Percentiles rank a stretch among this genome's conserved stretches.
These are phyloP conservation scores for Eufriesea mexicana DNA, from an alignment of 1,140 invertebrate genomes.

Conservation along the genomic window DNA sequence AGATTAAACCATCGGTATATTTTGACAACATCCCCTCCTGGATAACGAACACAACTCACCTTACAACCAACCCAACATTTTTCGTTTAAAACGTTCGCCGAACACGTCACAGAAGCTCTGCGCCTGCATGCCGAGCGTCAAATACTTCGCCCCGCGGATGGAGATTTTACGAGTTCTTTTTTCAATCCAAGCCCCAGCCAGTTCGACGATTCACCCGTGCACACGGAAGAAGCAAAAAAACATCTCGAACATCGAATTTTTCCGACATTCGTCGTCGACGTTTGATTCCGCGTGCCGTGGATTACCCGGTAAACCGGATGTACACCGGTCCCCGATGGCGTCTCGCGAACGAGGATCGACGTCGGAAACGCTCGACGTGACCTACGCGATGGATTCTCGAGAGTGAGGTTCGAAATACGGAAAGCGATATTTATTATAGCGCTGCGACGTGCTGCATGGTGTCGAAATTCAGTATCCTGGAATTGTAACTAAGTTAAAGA, in stretches of 20 bases:
- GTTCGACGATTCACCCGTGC: background rate
- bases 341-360: background rate
- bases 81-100: background rate
- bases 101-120: background rate
- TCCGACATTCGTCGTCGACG: background rate
- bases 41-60: slow-evolving; percentile 1
- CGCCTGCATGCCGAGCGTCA: no score
- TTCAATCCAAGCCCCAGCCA: background rate
- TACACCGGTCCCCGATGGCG: background rate
- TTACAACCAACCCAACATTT: background rate
- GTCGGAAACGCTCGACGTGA: background rate
- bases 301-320: slow-evolving; percentile 5
- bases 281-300: slow-evolving; percentile 16
- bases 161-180: background rate
- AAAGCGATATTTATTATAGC: slow-evolving; percentile 61
- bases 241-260: slow-evolving; percentile 12
- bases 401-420: slow-evolving; percentile 31
- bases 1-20: background rate
- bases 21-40: no score
- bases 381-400: background rate
- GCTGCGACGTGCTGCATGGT: background rate
- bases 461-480: no score
- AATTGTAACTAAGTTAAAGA: no score
- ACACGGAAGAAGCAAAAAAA: background rate
- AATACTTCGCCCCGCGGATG: background rate